phyloP scores from a whole-genome alignment of 2,113 vertebrate species.

The Strigops habroptila region DNA sequence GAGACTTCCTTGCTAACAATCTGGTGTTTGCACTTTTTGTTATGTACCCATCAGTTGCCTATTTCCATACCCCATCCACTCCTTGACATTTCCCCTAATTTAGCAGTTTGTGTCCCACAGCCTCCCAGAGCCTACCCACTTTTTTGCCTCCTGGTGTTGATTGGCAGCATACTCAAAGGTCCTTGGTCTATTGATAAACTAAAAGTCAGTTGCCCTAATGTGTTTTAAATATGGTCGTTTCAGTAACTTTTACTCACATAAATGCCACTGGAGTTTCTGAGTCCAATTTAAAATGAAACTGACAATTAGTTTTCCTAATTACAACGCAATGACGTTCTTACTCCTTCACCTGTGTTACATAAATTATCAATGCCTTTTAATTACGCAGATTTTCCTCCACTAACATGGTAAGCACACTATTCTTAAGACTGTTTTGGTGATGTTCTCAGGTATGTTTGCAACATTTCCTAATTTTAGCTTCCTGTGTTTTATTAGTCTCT shows the following conservation, averaged over 20 bases:
- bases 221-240: neutral
- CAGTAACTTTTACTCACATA: neutral
- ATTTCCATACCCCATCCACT: neutral
- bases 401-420: neutral
- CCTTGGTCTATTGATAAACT: neutral
- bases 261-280: neutral
- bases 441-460: neutral
- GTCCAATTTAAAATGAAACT: neutral
- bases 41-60: neutral
- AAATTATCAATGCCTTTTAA: constrained; percentile 36
- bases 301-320: neutral
- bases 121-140: neutral
- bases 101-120: neutral
- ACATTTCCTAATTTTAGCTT: neutral
- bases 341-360: neutral
- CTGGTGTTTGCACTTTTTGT: neutral
- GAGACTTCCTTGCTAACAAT: neutral
- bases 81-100: neutral
- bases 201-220: neutral
- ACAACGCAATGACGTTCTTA: neutral
- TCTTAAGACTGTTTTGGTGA: neutral
- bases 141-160: neutral
- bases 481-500: neutral
- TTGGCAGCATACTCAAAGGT: accelerated
- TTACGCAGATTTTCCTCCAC: neutral